These are phyloP conservation scores for Euphonia xanthogaster DNA, from an alignment of 2,797 vertebrate species.

Conservation along the genomic window DNA sequence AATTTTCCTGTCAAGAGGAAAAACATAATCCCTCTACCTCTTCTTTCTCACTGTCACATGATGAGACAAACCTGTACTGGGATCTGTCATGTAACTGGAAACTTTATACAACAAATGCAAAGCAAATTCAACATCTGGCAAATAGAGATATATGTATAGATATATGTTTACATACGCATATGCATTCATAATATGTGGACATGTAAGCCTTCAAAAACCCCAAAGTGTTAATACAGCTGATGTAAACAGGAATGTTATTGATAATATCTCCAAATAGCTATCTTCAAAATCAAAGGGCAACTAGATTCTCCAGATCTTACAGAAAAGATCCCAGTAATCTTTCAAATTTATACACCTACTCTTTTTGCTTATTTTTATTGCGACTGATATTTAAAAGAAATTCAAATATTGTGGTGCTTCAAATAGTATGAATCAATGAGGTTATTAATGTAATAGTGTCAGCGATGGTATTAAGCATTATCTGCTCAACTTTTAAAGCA, in stretches of 20 bases:
- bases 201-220: background rate
- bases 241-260: background rate
- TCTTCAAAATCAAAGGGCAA: background rate
- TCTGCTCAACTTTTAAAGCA: background rate
- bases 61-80: background rate
- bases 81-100: background rate
- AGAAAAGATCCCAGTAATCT: background rate
- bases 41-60: background rate
- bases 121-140: background rate
- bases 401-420: background rate
- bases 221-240: background rate
- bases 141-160: background rate
- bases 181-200: rapidly evolving
- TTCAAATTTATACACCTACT: background rate
- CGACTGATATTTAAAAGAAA: background rate
- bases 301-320: background rate
- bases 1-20: background rate
- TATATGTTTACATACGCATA: too few relatives aligned
- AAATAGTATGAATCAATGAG: background rate
- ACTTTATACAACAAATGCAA: background rate
- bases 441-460: background rate
- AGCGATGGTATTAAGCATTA: background rate
- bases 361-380: background rate
- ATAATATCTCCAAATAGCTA: background rate
- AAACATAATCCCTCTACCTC: background rate